Percentiles rank a stretch among this genome's conserved stretches.
Conservation (phyloP, 1,140 invertebrate genomes). For the Ephestia elutella region DNA sequence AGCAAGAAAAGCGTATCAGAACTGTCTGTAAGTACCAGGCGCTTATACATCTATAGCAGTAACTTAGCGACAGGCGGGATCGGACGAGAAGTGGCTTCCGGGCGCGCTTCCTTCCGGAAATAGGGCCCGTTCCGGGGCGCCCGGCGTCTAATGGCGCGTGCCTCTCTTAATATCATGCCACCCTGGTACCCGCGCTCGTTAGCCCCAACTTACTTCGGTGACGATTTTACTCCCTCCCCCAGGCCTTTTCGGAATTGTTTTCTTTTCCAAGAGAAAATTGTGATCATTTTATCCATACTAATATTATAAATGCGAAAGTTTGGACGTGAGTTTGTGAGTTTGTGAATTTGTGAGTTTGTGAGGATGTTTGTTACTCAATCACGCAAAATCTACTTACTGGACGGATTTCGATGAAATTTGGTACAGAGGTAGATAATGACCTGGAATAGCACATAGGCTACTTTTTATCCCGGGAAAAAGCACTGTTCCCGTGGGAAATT, state of each 20-base stretch:
- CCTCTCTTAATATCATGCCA: constrained; percentile 51
- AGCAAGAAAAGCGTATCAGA: constrained; percentile 7
- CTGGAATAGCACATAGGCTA: too few relatives aligned
- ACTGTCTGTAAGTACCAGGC: constrained; percentile 35
- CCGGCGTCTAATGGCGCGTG: constrained; percentile 59
- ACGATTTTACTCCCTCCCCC: constrained; percentile 11
- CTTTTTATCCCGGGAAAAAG: too few relatives aligned
- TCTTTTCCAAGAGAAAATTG: constrained; percentile 15
- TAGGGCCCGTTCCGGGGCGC: constrained; percentile 60
- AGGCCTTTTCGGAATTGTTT: constrained; percentile 12
- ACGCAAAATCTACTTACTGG: too few relatives aligned
- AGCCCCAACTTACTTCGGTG: constrained; percentile 23
- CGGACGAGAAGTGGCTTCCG: constrained; percentile 55
- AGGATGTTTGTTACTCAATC: too few relatives aligned
- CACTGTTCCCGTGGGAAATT: too few relatives aligned
- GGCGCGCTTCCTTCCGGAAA: constrained; percentile 63
- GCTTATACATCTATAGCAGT: constrained; percentile 35
- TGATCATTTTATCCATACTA: too few relatives aligned
- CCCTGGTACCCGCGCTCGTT: constrained; percentile 48
- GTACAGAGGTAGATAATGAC: too few relatives aligned
- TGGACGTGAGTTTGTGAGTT: too few relatives aligned
- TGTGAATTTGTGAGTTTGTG: too few relatives aligned
- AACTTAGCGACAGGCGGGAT: constrained; percentile 32
- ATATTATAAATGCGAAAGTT: too few relatives aligned
- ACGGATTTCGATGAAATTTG: too few relatives aligned